phyloP scores from a whole-genome alignment of 2,888 invertebrate genomes.

The Pasiphila rectangulata region DNA sequence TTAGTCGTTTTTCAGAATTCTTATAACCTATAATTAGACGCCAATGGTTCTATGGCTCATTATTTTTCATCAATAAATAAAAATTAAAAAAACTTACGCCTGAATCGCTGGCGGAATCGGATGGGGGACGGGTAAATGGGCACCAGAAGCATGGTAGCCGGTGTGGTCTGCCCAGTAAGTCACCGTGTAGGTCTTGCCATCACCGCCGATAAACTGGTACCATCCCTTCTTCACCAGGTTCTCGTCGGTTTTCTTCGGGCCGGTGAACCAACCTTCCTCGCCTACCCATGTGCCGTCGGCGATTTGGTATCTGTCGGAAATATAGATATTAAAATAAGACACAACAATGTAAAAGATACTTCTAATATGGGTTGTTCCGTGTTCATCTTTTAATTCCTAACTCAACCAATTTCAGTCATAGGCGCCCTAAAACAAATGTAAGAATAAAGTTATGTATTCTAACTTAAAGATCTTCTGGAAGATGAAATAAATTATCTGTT shows the following conservation, averaged over 20 bases:
- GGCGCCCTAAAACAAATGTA: no score
- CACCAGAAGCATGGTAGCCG: conserved; percentile 71
- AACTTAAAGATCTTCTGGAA: no score
- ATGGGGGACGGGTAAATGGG: conserved; percentile 69
- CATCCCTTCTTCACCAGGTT: conserved; percentile 73
- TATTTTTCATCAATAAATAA: no score
- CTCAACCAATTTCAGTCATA: no score
- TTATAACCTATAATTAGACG: neutral
- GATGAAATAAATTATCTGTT: no score
- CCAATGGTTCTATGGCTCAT: neutral
- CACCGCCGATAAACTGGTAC: conserved; percentile 65
- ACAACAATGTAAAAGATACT: neutral
- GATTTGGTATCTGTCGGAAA: conserved; percentile 58
- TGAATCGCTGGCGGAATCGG: conserved; percentile 64
- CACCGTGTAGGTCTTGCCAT: conserved; percentile 69
- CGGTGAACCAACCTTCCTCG: conserved; percentile 66
- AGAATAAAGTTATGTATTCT: no score
- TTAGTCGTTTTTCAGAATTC: no score
- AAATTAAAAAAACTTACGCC: conserved; percentile 55
- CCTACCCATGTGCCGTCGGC: conserved; percentile 70
- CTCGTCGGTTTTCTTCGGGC: conserved; percentile 59
- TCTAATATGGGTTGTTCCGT: no score
- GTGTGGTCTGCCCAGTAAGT: conserved; percentile 72
- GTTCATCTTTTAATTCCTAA: no score
- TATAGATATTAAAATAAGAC: neutral